Evolutionary conservation across 92 coral and sea anemone genomes (phyloP).

Genomic region (Paramuricea clavata): DNA sequence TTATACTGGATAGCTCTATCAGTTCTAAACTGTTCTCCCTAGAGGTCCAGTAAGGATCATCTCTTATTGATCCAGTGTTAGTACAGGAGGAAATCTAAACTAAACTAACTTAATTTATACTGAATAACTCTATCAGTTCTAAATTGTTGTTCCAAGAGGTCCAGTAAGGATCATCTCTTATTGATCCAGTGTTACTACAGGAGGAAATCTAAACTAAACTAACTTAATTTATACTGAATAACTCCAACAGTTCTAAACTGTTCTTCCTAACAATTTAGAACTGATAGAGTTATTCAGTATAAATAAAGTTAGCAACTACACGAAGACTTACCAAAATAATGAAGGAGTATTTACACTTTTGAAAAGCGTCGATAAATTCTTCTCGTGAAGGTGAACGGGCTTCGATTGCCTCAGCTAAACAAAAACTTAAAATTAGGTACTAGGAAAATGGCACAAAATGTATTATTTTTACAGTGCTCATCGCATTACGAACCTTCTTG

Average conservation of each 20-base stretch:
- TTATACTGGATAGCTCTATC: neutral
- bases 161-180: neutral
- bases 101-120: neutral
- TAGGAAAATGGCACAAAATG: no score
- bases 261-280: neutral
- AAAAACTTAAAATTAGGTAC: no score
- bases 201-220: neutral
- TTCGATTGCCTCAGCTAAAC: conserved; percentile 72
- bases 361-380: conserved; percentile 94
- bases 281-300: no score
- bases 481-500: neutral
- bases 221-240: neutral
- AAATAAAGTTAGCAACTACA: neutral
- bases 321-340: conserved; percentile 81
- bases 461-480: no score
- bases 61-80: neutral
- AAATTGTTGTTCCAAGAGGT: neutral
- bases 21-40: neutral
- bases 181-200: conserved; percentile 9
- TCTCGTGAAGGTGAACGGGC: conserved; percentile 92
- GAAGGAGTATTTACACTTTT: conserved; percentile 93
- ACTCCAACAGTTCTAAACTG: neutral
- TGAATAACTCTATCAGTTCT: neutral
- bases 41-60: neutral
- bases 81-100: conserved; percentile 1